phyloP scores from a whole-genome alignment of 2,888 invertebrate genomes.

The Diabrotica balteata region DNA sequence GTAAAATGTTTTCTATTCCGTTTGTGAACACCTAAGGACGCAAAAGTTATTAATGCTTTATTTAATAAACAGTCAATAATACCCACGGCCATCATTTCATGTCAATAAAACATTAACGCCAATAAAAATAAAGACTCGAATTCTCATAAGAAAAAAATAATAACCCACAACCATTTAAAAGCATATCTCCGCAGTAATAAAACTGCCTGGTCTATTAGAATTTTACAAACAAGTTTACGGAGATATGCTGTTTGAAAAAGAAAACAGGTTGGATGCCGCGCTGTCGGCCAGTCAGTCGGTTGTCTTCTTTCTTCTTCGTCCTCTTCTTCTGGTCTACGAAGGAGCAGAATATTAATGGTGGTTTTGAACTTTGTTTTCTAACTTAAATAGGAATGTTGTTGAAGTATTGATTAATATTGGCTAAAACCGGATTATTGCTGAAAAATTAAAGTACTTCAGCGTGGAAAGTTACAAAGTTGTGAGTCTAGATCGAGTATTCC shows the following conservation, averaged over 20 bases:
- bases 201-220: constrained; percentile 18
- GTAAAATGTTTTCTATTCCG: no score
- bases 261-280: constrained; percentile 30
- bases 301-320: constrained; percentile 1
- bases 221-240: constrained; percentile 33
- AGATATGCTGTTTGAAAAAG: constrained; percentile 33
- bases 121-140: no score
- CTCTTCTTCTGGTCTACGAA: constrained; percentile 12
- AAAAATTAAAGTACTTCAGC: background rate
- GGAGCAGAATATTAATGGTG: constrained; percentile 22
- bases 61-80: no score
- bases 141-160: no score
- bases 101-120: no score
- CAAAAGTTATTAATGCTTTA: no score
- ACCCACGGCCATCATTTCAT: no score
- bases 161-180: no score
- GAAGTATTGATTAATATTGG: constrained; percentile 17
- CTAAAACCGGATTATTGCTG: constrained; percentile 10
- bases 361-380: constrained; percentile 19
- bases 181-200: background rate
- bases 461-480: no score
- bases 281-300: constrained; percentile 9
- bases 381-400: constrained; percentile 20
- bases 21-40: no score
- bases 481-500: no score